Base-by-base conservation (phyloP, 2,113 vertebrate genomes). In the Zingel zingel region DNA sequence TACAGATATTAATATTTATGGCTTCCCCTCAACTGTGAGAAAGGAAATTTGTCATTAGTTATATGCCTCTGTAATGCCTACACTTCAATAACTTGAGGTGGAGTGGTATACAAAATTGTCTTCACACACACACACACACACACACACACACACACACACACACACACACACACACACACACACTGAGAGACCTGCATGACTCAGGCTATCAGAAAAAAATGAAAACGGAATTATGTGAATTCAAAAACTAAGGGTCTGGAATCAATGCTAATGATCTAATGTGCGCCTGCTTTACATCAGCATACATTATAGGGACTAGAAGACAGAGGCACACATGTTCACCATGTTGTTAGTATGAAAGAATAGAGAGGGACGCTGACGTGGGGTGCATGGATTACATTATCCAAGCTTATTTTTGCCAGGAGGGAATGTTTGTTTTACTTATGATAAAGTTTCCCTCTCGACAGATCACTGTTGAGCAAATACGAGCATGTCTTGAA, bases 341-440 rank as follows among this genome's bases (percentile, higher is more conserved):
- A 6, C 43, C 30, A 27, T 64, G 79, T 59, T 89, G 65, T 83
- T 77, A 72, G 73, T 57, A 56, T 77, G 57, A 81, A 87, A 62
- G 68, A 7, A 64, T 69, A 19, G 69, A 8, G 54, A 43, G 50
- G 27, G 66, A 58, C 25, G 6, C 63, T n/a, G 74, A 65, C 50
- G 3, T 2, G 74, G 54, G 81, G 64, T 13, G 43, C 80, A 67
- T 76, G 87, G 84, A 88, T 91, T 83, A 85, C 63, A 62, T 83
- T 86, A 84, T 82, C 79, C 59, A 25, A 66, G 65, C 56, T 88
- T 89, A 73, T 86, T 93, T 91, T 87, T 58, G 25, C 81, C 23
- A 5, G 36, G 36, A 59, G 71, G 51, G 72, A 83, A 75, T 90
- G 86, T 92, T 90, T 93, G 81, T 92, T 92, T 90, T 73, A 92